These are phyloP conservation scores for Theristicus caerulescens DNA, from an alignment of 2,113 vertebrate genomes.

Conservation along the genomic window DNA sequence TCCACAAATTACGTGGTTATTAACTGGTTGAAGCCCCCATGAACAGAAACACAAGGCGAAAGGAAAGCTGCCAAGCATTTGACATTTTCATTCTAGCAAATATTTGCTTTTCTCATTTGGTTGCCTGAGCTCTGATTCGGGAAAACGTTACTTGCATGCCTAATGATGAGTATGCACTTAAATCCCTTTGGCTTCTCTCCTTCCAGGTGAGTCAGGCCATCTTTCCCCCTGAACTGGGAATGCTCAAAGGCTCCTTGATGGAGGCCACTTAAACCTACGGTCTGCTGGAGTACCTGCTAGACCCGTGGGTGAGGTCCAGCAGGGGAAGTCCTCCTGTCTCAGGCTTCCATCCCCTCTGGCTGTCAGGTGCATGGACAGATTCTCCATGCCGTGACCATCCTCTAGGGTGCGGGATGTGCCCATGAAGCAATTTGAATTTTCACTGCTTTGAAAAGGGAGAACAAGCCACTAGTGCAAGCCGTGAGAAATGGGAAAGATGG, in stretches of 20 bases:
- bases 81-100: neutral
- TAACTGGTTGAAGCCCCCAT: neutral
- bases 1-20: neutral
- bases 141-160: neutral
- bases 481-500: neutral
- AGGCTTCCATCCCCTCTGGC: neutral
- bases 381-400: neutral
- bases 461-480: neutral
- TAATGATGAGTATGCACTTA: neutral
- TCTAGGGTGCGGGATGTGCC: neutral
- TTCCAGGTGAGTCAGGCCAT: neutral
- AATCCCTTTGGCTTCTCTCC: neutral
- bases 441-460: neutral
- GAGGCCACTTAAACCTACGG: neutral
- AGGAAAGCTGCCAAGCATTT: neutral
- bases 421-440: rapidly evolving
- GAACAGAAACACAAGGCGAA: neutral
- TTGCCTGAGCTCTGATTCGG: neutral
- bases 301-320: neutral
- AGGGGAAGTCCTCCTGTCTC: neutral
- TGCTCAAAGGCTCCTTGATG: neutral
- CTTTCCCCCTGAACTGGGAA: neutral
- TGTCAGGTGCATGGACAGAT: neutral
- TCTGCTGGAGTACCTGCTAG: neutral
- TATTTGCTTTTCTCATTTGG: neutral